These are phyloP conservation scores for Thecocarcelia acutangulata DNA, from an alignment of 2,888 invertebrate genomes.

Conservation along the genomic window DNA sequence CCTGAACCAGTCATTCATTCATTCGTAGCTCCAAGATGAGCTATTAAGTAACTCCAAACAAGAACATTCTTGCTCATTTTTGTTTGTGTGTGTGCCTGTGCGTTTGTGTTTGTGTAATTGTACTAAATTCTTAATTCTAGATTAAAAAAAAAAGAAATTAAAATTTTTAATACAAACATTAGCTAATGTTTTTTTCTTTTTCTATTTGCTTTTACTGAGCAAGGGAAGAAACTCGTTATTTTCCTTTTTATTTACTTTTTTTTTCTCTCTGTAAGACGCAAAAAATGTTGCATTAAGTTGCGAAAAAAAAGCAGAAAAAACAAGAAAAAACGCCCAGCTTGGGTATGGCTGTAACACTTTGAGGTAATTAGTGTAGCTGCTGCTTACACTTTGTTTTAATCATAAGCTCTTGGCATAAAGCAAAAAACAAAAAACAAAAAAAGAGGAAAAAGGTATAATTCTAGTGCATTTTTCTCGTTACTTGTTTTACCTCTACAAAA, in stretches of 20 bases:
- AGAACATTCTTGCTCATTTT: slow-evolving; percentile 59
- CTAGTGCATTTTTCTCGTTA: slow-evolving; percentile 46
- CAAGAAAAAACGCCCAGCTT: slow-evolving; percentile 21
- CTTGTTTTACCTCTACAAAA: slow-evolving; percentile 20
- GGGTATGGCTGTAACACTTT: slow-evolving; percentile 65
- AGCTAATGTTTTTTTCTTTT: slow-evolving; percentile 25
- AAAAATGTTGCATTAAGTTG: slow-evolving; percentile 11
- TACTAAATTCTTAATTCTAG: slow-evolving; percentile 42
- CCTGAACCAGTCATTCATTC: slow-evolving; percentile 77
- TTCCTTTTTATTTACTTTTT: no score
- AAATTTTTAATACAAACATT: slow-evolving; percentile 78
- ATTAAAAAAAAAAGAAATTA: slow-evolving; percentile 72
- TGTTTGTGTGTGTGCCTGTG: not conserved
- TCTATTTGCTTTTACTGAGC: not conserved
- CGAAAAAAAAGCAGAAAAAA: slow-evolving; percentile 4
- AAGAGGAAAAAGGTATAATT: slow-evolving; percentile 16
- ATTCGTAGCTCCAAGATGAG: slow-evolving; percentile 77
- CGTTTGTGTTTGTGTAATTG: slow-evolving; percentile 5
- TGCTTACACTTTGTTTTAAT: slow-evolving; percentile 58
- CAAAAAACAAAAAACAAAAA: slow-evolving; percentile 7
- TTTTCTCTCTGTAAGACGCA: slow-evolving; percentile 5
- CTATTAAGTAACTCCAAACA: slow-evolving; percentile 70
- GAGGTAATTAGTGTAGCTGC: slow-evolving; percentile 70
- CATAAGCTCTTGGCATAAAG: slow-evolving; percentile 42
- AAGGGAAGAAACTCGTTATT: slow-evolving; percentile 64